These are phyloP conservation scores for Hylyphantes graminicola DNA, from an alignment of 1,140 invertebrate species.

Conservation along the genomic window DNA sequence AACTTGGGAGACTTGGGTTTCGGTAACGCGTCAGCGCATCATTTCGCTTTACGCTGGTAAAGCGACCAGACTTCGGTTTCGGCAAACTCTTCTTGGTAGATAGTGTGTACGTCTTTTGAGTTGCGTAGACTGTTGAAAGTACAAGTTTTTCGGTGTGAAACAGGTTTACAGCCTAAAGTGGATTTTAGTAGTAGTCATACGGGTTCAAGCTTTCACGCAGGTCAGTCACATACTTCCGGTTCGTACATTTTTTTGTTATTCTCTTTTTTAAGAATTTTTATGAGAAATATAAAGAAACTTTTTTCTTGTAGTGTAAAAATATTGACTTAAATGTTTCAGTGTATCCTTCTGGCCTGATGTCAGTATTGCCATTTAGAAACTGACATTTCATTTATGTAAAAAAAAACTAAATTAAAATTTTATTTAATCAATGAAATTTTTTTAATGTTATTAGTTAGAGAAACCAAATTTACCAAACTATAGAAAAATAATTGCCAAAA, in stretches of 20 bases:
- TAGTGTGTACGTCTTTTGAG: constrained; percentile 6
- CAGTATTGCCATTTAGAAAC: no score
- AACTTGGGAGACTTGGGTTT: constrained; percentile 25
- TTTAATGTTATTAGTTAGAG: no score
- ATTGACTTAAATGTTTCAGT: no score
- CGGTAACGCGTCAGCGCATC: constrained; percentile 30
- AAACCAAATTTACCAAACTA: no score
- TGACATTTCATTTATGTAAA: no score
- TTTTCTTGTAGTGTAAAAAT: no score
- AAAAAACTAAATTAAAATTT: no score
- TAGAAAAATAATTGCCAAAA: no score
- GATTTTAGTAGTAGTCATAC: constrained; percentile 52
- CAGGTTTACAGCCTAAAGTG: constrained; percentile 51
- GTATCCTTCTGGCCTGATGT: no score
- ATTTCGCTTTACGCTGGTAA: constrained; percentile 34
- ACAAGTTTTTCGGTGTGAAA: constrained; percentile 52
- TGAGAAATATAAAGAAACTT: no score
- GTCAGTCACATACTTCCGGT: constrained; percentile 58
- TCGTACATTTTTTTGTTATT: constrained; percentile 29
- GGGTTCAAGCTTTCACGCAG: constrained; percentile 42
- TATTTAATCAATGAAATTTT: no score
- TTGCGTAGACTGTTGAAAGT: constrained; percentile 40
- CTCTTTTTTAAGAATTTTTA: neutral
- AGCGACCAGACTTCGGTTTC: constrained; percentile 4
- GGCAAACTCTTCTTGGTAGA: neutral